These are phyloP conservation scores for Patagioenas fasciata DNA, from an alignment of 2,113 vertebrate species.

Conservation along the genomic window DNA sequence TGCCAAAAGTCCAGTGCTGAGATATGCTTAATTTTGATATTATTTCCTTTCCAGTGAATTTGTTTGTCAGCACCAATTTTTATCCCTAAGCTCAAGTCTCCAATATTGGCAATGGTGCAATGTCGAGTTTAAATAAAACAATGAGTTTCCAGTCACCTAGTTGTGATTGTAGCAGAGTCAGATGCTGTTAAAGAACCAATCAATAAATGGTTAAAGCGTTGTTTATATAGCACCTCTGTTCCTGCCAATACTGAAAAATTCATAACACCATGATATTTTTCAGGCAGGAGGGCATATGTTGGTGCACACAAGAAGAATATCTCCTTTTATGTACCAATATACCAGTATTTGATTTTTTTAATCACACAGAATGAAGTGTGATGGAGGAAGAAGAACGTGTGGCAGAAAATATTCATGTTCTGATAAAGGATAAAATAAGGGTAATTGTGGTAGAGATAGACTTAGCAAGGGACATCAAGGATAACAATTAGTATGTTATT, in stretches of 20 bases:
- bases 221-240: constrained; percentile 34
- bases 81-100: not conserved
- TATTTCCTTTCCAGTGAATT: not conserved
- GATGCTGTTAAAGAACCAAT: constrained; percentile 17
- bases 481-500: not conserved
- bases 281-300: not conserved
- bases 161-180: constrained; percentile 15
- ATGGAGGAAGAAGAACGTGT: not conserved
- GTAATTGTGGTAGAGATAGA: not conserved
- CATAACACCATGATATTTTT: constrained; percentile 9
- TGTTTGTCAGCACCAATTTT: not conserved
- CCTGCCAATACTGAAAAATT: constrained; percentile 48
- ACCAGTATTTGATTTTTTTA: not conserved
- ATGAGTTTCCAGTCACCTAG: not conserved
- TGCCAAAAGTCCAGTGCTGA: not conserved
- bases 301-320: not conserved
- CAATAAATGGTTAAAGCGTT: constrained; percentile 41
- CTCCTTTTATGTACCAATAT: not conserved
- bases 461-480: not conserved
- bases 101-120: not conserved
- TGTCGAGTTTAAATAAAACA: not conserved
- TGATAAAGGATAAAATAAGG: not conserved
- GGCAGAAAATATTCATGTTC: not conserved
- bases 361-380: not conserved
- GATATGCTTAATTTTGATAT: not conserved